These are phyloP conservation scores for Trichopoda pennipes DNA, from an alignment of 2,888 invertebrate species.

Conservation along the genomic window DNA sequence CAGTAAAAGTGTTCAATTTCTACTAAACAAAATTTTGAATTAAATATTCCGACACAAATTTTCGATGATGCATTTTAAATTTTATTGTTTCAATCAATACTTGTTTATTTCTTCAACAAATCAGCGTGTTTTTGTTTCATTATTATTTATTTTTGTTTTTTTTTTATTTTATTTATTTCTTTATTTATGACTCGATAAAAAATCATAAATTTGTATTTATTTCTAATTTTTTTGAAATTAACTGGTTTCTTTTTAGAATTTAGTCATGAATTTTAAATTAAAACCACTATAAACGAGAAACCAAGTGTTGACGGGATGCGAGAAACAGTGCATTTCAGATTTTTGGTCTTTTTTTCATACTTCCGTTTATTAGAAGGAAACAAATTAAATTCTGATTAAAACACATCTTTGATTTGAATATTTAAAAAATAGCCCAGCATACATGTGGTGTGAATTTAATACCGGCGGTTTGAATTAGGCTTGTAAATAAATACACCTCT, in stretches of 20 bases:
- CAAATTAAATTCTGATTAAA: background rate
- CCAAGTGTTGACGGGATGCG: background rate
- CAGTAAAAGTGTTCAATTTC: constrained; percentile 1
- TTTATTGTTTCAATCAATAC: constrained; percentile 10
- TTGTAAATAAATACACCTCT: background rate
- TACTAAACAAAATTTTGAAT: background rate
- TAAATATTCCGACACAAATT: background rate
- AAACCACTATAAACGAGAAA: background rate
- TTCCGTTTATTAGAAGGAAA: background rate
- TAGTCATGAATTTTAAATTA: background rate
- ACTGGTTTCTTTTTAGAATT: constrained; percentile 18
- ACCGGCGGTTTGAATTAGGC: no score
- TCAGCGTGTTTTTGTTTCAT: background rate
- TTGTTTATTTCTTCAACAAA: background rate
- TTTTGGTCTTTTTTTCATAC: background rate
- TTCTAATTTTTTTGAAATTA: constrained; percentile 25
- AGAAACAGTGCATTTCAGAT: background rate
- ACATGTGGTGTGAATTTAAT: no score
- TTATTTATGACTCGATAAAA: constrained; percentile 20
- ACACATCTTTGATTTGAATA: no score
- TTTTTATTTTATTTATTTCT: constrained; percentile 12
- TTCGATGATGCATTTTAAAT: constrained; percentile 13
- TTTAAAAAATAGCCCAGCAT: no score
- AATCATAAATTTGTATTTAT: constrained; percentile 29
- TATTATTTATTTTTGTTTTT: no score